Conservation (phyloP, 2,888 invertebrate species). For the Adelphocoris suturalis region DNA sequence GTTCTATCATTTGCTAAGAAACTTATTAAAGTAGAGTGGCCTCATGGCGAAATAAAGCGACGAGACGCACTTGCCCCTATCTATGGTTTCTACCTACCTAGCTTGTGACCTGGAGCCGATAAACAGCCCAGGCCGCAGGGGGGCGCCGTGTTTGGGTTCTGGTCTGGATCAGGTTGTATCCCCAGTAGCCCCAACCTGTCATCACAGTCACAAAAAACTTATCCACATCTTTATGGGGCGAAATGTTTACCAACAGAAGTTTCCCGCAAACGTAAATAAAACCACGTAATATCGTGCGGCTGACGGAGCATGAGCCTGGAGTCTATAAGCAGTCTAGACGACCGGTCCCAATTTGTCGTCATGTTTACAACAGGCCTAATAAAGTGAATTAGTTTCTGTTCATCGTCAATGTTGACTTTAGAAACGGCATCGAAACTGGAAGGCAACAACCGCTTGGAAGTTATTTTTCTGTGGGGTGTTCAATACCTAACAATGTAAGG, state of each 20-base stretch:
- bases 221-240: constrained; percentile 9
- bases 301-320: not conserved
- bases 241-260: not conserved
- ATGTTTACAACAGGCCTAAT: constrained; percentile 7
- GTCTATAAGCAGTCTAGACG: not conserved
- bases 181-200: constrained; percentile 19
- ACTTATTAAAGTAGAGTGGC: too few relatives aligned
- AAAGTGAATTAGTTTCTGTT: not conserved
- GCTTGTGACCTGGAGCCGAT: too few relatives aligned
- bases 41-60: too few relatives aligned
- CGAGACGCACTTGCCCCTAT: too few relatives aligned
- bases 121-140: too few relatives aligned
- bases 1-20: too few relatives aligned
- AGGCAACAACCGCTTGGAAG: too few relatives aligned
- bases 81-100: too few relatives aligned
- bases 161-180: not conserved
- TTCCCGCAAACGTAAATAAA: constrained; percentile 23
- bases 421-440: too few relatives aligned
- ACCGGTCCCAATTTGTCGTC: constrained; percentile 15
- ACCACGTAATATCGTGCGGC: not conserved
- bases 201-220: not conserved
- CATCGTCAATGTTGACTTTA: not conserved
- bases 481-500: too few relatives aligned
- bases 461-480: too few relatives aligned
- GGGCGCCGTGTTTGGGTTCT: too few relatives aligned